A percentile compares a stretch with the other conserved stretches of the same genome.
Conservation (phyloP, 2,113 vertebrate genomes). For the Rhodinocichla rosea region DNA sequence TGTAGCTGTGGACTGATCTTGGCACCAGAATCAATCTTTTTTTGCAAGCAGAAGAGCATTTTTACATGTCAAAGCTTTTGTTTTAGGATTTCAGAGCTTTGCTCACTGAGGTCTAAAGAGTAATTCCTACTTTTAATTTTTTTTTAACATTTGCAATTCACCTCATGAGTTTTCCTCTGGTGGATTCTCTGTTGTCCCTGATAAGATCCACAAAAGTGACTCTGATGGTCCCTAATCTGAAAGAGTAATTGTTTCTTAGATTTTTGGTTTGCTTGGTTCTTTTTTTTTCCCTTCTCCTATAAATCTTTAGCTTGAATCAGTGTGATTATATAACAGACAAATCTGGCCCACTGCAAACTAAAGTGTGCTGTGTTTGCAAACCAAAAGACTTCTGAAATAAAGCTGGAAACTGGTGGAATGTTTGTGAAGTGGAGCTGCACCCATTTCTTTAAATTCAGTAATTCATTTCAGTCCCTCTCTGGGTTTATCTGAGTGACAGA, state of each 20-base stretch:
- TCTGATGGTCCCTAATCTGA: neutral
- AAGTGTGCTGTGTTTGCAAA: neutral
- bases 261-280: neutral
- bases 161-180: neutral
- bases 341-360: neutral
- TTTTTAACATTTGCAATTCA: neutral
- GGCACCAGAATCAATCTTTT: neutral
- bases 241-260: neutral
- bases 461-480: neutral
- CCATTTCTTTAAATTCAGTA: neutral
- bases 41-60: neutral
- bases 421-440: neutral
- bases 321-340: neutral
- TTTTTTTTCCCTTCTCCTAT: neutral
- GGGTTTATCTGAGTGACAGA: neutral
- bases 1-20: neutral
- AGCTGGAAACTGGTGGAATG: neutral
- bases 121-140: neutral
- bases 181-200: neutral
- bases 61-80: neutral
- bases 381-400: neutral
- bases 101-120: neutral
- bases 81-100: neutral
- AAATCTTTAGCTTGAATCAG: neutral
- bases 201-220: neutral